A percentile compares a stretch with the other conserved stretches of the same genome.
These are phyloP conservation scores for Meloidogyne chitwoodi DNA, from an alignment of 1,140 invertebrate species.

Conservation along the genomic window DNA sequence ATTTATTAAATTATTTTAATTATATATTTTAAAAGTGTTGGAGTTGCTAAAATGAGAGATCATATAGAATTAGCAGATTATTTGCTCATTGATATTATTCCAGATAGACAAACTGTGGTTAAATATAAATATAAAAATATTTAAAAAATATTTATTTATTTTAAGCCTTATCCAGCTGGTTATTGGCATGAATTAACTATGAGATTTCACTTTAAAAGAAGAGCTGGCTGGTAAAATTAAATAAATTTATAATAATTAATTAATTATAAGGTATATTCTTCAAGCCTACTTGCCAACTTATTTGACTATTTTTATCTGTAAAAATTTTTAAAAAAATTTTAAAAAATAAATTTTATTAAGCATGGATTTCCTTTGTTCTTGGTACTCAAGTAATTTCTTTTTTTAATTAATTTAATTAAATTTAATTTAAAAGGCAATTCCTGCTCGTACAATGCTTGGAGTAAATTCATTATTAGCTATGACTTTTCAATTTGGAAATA, in stretches of 20 bases:
- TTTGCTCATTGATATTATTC: conserved; percentile 46
- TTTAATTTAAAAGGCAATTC: conserved; percentile 32
- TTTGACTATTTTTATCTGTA: conserved; percentile 59
- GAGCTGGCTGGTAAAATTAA: conserved; percentile 56
- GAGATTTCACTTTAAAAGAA: conserved; percentile 55
- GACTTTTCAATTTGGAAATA: conserved; percentile 38
- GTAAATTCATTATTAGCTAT: conserved; percentile 48
- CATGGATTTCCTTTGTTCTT: conserved; percentile 59
- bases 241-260: neutral
- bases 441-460: conserved; percentile 48
- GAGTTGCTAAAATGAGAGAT: conserved; percentile 55
- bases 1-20: neutral
- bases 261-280: conserved; percentile 37
- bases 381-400: conserved; percentile 31
- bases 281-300: conserved; percentile 59
- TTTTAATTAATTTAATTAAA: neutral
- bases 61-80: conserved; percentile 60
- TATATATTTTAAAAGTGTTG: conserved; percentile 43
- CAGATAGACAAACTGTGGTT: conserved; percentile 50
- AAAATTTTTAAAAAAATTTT: conserved; percentile 18
- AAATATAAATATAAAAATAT: conserved; percentile 5
- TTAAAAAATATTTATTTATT: conserved; percentile 15
- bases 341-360: conserved; percentile 28
- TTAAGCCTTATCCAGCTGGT: conserved; percentile 56
- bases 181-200: conserved; percentile 60